phyloP scores from a whole-genome alignment of 2,888 invertebrate genomes.

The Agrochola litura region DNA sequence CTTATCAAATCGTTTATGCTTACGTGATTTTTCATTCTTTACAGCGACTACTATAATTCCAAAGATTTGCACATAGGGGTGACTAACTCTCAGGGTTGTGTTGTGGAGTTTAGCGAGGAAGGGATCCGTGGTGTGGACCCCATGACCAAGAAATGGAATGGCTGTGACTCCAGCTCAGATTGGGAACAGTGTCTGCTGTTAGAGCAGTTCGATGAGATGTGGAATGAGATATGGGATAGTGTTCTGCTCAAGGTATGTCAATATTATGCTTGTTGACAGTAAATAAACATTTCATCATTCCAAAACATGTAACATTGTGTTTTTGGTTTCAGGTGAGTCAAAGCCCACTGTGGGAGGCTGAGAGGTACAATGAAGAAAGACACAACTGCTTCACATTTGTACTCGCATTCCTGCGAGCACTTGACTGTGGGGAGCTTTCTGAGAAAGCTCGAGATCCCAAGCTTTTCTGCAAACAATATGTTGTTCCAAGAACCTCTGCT shows the following conservation, averaged over 20 bases:
- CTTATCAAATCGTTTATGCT: constrained; percentile 44
- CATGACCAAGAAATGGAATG: constrained; percentile 92
- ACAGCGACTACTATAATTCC: constrained; percentile 95
- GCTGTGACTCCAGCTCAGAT: constrained; percentile 88
- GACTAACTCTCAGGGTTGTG: constrained; percentile 94
- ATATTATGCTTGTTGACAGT: constrained; percentile 17
- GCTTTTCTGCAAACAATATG: constrained; percentile 94
- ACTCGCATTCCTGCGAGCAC: constrained; percentile 93
- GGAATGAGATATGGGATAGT: constrained; percentile 95
- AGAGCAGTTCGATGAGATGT: constrained; percentile 92
- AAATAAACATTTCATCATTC: constrained; percentile 7
- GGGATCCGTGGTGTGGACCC: constrained; percentile 92
- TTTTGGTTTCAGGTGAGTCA: constrained; percentile 84
- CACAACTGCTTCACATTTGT: constrained; percentile 97
- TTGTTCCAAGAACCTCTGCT: constrained; percentile 95
- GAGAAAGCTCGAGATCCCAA: constrained; percentile 92
- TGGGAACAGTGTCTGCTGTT: constrained; percentile 94
- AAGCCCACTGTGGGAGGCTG: constrained; percentile 92
- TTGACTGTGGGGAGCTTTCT: constrained; percentile 93
- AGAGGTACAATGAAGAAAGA: constrained; percentile 93
- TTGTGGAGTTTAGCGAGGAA: constrained; percentile 96
- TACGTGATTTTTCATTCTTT: constrained; percentile 70
- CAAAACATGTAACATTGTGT: constrained; percentile 3
- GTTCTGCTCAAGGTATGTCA: constrained; percentile 90
- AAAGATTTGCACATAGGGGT: constrained; percentile 97